Base-by-base conservation (phyloP, 2,113 vertebrate genomes). In the Periophthalmodon schlosseri region DNA sequence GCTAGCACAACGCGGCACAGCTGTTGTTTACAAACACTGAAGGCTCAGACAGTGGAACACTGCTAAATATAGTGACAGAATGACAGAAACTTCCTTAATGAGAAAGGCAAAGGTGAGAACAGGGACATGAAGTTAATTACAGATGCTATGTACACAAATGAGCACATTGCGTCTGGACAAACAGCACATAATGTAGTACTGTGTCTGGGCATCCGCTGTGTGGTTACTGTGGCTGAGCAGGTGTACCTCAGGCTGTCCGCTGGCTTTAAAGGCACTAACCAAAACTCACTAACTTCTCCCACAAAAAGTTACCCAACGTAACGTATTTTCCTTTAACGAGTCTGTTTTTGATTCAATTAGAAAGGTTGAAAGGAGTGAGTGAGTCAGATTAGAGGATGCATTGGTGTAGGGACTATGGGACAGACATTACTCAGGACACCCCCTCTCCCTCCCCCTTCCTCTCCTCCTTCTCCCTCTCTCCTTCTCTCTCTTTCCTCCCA, bases 341-440 rank as follows among this genome's bases (percentile, higher is more conserved):
- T n/a, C 70, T 67, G 9, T 68, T 80, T 86, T 73, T 75, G 74
- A 81, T 75, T 83, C 71, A 84, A n/a, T 44, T 74, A 47, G 33
- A 28, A 80, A 70, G 61, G 56, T 47, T 72, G 21, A 58, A 70
- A 2, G 79, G 69, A 77, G 79, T 72, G 63, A 69, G 79, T 90
- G 86, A 89, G 44, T 90, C 89, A 88, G 75, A 84, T 46, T 1
- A 82, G 33, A 73, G 18, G 39, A 44, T 16, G 73, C 71, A 47
- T n/a, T 14, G 4, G 76, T 68, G 33, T 46, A 5, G 68, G 21
- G 61, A n/a, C 61, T 23, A 44, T 75, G 47, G 73, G 49, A 76
- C 84, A 88, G 88, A 90, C 90, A 75, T 90, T 83, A 86, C 76
- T 85, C 83, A 89, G 68, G 74, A 66, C 75, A 10, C 39, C 8